Evolutionary conservation across 2,113 vertebrate species (phyloP), one percentile per base, ranked within the genome.

Genomic region (Heteronetta atricapilla): DNA sequence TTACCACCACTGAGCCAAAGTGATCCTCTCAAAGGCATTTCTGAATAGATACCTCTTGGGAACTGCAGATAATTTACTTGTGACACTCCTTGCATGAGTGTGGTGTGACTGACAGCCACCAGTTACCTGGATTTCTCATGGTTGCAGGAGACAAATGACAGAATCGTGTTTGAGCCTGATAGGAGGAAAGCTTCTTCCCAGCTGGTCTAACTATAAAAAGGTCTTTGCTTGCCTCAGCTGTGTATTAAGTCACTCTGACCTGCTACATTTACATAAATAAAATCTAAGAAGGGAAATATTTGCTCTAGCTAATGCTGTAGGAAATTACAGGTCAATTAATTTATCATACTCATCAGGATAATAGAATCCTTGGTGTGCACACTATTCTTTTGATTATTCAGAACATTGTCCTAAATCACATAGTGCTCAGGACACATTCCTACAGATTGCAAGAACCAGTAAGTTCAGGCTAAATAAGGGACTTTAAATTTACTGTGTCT

Each of bases 181-280:
- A 38, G 33, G 33, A 87, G 58, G 34, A 76, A 92, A 82, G 23
- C 28, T 89, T 84, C 74, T 59, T 76, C 48, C 55, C 29, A 85
- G 75, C 10, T 36, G 75, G 42, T 56, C 58, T 88, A 59, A 34
- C 72, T 85, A 82, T 23, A 48, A 34, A 88, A 74, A 91, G 55
- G 77, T 70, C 72, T 86, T 83, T 52, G n/a, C 46, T 80, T 91
- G 36, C 42, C 73, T 94, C 64, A 88, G 82, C 52, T 21, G 2
- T 48, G 33, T 80, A 83, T 93, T 89, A 79, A 93, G 94, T 95
- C 91, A 90, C 63, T 81, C 87, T 96, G 95, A 95, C 89, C 91
- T 2, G 46, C 89, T 93, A 64, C 55, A 25, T 74, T 88, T 94
- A 82, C 80, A 89, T 89, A 93, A 97, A 95, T 88, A 93, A 21